A percentile compares a stretch with the other conserved stretches of the same genome.
Conservation (phyloP, 2,113 vertebrate species). For the Neomonachus schauinslandi region DNA sequence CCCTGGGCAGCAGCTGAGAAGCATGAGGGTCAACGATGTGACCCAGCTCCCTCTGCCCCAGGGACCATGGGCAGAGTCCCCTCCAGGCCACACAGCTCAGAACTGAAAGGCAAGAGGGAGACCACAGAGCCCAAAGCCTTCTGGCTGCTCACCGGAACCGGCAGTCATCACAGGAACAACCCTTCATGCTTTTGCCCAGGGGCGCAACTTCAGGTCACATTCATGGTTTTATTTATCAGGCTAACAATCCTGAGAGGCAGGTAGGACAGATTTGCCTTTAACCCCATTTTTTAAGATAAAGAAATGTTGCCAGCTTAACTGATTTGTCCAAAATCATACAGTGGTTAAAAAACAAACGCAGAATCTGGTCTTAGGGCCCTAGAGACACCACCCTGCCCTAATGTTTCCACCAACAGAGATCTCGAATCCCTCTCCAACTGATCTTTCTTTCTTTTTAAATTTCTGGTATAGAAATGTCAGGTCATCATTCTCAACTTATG, state of each 20-base stretch:
- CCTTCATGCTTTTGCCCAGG: background rate
- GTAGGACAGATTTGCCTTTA: background rate
- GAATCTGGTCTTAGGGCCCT: background rate
- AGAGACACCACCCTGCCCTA: background rate
- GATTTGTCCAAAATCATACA: background rate
- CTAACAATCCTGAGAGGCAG: background rate
- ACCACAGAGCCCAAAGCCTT: background rate
- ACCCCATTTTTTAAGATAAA: background rate
- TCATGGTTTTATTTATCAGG: background rate
- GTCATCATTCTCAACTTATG: background rate
- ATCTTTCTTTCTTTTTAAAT: background rate
- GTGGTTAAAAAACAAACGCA: background rate
- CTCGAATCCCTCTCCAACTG: background rate
- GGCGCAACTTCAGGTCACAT: background rate
- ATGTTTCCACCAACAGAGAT: background rate
- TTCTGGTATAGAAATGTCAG: background rate
- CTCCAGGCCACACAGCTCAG: background rate
- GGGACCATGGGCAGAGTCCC: background rate
- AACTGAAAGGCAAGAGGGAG: background rate
- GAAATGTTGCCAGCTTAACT: background rate
- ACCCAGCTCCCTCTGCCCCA: background rate
- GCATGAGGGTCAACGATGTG: accelerated
- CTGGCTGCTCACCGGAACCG: accelerated
- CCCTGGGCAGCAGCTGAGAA: background rate
- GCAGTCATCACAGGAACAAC: background rate